A percentile compares a stretch with the other conserved stretches of the same genome.
phyloP scores from a whole-genome alignment of 2,888 invertebrate genomes.

The Blera fallax region DNA sequence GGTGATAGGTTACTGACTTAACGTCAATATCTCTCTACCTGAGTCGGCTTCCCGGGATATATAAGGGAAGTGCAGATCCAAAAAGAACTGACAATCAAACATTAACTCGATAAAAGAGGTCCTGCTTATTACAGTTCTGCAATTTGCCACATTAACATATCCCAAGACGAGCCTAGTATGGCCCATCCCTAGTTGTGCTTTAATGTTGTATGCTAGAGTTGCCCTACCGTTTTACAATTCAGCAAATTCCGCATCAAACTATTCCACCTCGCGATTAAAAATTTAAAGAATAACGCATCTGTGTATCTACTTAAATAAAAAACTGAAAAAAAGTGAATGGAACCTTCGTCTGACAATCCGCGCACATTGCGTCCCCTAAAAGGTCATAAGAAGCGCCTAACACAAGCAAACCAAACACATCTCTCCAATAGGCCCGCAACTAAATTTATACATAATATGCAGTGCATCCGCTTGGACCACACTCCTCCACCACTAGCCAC shows the following conservation, averaged over 20 bases:
- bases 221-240: not conserved
- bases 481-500: conserved; percentile 46
- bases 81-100: too few relatives aligned
- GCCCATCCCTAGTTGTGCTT: too few relatives aligned
- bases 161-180: too few relatives aligned
- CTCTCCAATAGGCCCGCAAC: conserved; percentile 1
- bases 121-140: too few relatives aligned
- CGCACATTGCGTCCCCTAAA: conserved; percentile 34
- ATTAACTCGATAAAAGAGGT: too few relatives aligned
- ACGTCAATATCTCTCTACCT: too few relatives aligned
- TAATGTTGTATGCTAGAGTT: too few relatives aligned
- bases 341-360: conserved; percentile 38
- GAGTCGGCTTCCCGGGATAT: too few relatives aligned
- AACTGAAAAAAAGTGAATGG: conserved; percentile 67
- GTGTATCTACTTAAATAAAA: conserved; percentile 48
- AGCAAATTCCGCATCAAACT: not conserved
- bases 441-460: conserved; percentile 53
- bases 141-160: too few relatives aligned
- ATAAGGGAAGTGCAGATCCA: too few relatives aligned
- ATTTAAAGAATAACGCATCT: conserved; percentile 12
- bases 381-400: conserved; percentile 67
- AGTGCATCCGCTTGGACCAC: conserved; percentile 15
- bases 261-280: conserved; percentile 46
- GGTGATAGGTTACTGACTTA: too few relatives aligned
- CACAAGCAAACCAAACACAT: not conserved